These are phyloP conservation scores for Tinea trinotella DNA, from an alignment of 2,888 invertebrate species.

Conservation along the genomic window DNA sequence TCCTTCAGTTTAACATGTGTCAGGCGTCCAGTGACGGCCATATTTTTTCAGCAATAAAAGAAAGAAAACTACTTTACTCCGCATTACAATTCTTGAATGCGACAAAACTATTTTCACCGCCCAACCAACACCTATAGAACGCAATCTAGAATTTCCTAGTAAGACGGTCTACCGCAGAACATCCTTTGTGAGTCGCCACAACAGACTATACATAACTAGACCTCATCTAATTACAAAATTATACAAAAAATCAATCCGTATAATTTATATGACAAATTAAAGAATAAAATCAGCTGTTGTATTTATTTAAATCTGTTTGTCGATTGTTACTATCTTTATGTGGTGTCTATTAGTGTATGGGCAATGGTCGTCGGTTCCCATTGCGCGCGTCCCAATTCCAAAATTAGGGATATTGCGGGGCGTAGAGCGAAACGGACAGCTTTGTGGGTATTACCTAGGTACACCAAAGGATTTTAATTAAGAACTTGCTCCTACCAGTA, in stretches of 20 bases:
- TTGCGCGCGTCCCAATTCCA: constrained; percentile 13
- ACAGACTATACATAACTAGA: too few species aligned
- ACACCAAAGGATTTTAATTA: constrained; percentile 7
- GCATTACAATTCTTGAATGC: neutral
- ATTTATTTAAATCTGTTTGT: too few species aligned
- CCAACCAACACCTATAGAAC: neutral
- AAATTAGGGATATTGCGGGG: constrained; percentile 12
- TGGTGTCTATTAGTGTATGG: too few species aligned
- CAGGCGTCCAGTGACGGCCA: too few species aligned
- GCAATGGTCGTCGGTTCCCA: neutral
- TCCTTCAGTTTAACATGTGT: too few species aligned
- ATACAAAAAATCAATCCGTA: too few species aligned
- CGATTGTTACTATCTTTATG: too few species aligned
- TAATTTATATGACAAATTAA: too few species aligned
- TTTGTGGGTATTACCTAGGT: neutral
- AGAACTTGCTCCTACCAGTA: neutral
- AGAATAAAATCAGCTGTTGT: too few species aligned
- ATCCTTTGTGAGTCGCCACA: constrained; percentile 15
- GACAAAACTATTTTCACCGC: neutral
- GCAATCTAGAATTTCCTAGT: constrained; percentile 8
- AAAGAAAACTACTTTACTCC: too few species aligned
- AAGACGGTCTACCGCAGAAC: constrained; percentile 11
- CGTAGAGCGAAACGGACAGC: constrained; percentile 9
- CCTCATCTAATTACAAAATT: too few species aligned
- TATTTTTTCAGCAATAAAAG: too few species aligned